A percentile compares a stretch with the other conserved stretches of the same genome.
phyloP scores from a whole-genome alignment of 2,113 vertebrate genomes.

The Dicentrarchus labrax region DNA sequence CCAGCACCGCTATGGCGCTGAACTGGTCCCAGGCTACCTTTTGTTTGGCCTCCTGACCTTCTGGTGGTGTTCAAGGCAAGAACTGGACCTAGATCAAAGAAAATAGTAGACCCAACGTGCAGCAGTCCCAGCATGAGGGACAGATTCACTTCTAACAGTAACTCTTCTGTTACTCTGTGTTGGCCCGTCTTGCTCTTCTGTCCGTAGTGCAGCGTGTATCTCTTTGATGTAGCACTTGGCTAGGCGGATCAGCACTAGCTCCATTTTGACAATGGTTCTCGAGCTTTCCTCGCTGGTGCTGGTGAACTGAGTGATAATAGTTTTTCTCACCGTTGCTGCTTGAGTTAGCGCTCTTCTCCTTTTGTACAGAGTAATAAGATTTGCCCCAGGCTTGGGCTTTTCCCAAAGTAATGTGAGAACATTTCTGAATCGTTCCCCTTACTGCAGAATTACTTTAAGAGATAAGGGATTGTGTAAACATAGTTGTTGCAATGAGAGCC shows the following conservation, averaged over 20 bases:
- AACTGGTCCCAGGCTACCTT: conserved; percentile 38
- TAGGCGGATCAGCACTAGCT: conserved; percentile 3
- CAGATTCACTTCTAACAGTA: conserved; percentile 10
- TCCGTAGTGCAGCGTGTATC: neutral
- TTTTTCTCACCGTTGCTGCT: conserved; percentile 24
- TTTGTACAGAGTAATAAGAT: conserved; percentile 26
- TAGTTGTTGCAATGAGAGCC: conserved; percentile 17
- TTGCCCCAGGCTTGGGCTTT: conserved; percentile 28
- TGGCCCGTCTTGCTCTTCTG: conserved; percentile 1
- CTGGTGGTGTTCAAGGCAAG: conserved; percentile 29
- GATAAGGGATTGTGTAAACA: conserved; percentile 35
- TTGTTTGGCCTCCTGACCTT: conserved; percentile 47
- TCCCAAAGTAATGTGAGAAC: conserved; percentile 48
- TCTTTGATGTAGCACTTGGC: conserved; percentile 3
- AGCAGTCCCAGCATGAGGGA: neutral
- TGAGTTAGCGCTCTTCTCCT: conserved; percentile 1
- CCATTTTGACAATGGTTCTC: conserved; percentile 24
- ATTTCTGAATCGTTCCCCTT: conserved; percentile 38
- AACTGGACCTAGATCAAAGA: conserved; percentile 30
- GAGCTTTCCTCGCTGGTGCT: conserved; percentile 7
- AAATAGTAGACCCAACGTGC: neutral
- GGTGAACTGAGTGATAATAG: neutral
- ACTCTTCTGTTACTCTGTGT: conserved; percentile 11
- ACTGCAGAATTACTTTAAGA: conserved; percentile 41
- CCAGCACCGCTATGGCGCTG: neutral